phyloP scores from a whole-genome alignment of 2,113 vertebrate species.

The Cephalopholis sonnerati region DNA sequence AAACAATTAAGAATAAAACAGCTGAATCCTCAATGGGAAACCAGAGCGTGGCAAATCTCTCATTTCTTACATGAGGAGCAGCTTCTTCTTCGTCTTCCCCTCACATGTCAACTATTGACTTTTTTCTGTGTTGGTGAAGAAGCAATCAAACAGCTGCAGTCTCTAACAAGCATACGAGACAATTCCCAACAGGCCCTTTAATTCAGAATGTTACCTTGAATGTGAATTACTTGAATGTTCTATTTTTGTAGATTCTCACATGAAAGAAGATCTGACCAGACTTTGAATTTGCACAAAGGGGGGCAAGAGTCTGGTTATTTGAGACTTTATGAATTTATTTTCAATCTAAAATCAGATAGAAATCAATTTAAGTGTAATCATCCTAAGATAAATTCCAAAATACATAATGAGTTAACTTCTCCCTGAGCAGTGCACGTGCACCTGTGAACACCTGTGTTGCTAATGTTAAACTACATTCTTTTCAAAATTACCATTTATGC shows the following conservation, averaged over 20 bases:
- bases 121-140: conserved; percentile 30
- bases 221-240: conserved; percentile 2
- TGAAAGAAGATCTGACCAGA: not conserved
- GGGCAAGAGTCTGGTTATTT: not conserved
- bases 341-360: not conserved
- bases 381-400: not conserved
- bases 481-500: not conserved
- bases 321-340: not conserved
- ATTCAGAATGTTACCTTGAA: conserved; percentile 17
- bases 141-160: conserved; percentile 35
- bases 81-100: conserved; percentile 9
- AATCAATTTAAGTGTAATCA: not conserved
- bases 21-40: not conserved
- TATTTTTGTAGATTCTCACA: conserved; percentile 11
- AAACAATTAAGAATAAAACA: conserved; percentile 49
- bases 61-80: conserved; percentile 33
- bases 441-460: not conserved
- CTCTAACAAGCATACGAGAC: conserved; percentile 18
- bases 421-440: not conserved
- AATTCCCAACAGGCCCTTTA: conserved; percentile 25
- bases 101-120: conserved; percentile 41
- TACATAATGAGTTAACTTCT: not conserved
- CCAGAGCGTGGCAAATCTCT: not conserved
- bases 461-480: not conserved
- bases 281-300: not conserved